Conservation (phyloP, 1,140 invertebrate genomes). For the Cotesia vestalis region DNA sequence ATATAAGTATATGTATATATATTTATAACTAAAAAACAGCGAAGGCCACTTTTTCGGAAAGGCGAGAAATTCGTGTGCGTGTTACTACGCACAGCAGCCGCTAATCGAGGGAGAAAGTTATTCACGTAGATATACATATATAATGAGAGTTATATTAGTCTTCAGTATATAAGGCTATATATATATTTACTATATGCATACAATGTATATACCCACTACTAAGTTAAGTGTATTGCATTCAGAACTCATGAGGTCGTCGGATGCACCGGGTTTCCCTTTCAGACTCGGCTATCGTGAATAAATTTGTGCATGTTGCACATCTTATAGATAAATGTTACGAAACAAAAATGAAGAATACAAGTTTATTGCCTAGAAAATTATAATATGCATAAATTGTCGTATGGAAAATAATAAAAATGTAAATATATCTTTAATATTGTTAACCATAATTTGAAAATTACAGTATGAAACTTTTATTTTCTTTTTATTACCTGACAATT, state of each 20-base stretch:
- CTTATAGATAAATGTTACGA: constrained; percentile 8
- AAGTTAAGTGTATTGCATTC: constrained; percentile 22
- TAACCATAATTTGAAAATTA: too few species aligned
- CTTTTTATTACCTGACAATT: too few species aligned
- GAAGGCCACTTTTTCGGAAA: constrained; percentile 38
- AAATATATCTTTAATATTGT: too few species aligned
- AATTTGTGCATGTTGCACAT: not conserved
- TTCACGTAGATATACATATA: constrained; percentile 9
- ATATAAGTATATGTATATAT: constrained; percentile 3
- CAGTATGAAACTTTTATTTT: too few species aligned
- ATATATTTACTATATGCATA: not conserved
- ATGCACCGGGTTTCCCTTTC: constrained; percentile 36
- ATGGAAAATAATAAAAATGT: too few species aligned
- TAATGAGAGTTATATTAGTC: not conserved
- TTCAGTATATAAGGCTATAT: constrained; percentile 2
- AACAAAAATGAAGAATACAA: not conserved
- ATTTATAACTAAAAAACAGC: constrained; percentile 3
- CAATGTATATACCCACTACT: constrained; percentile 16
- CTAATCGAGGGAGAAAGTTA: constrained; percentile 40
- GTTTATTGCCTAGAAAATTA: too few species aligned
- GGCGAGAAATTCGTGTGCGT: constrained; percentile 37
- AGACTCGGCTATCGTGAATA: constrained; percentile 16
- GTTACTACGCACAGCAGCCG: constrained; percentile 31
- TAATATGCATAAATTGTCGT: too few species aligned
- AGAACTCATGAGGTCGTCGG: constrained; percentile 29